Base-by-base conservation (phyloP, 2,113 vertebrate species). In the Halcyon senegalensis region DNA sequence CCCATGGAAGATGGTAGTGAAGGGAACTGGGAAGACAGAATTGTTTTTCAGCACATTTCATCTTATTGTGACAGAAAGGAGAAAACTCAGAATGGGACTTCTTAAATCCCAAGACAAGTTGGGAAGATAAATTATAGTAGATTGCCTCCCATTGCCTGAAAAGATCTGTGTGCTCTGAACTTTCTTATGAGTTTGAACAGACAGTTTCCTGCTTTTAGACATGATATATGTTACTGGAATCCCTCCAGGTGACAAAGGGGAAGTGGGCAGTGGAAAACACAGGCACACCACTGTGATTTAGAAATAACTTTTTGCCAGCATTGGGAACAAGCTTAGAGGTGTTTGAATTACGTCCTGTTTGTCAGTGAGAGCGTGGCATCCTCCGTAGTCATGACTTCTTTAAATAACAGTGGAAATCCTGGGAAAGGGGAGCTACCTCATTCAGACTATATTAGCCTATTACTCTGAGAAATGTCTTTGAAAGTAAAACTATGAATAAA, bases 401-500 rank as follows among this genome's bases (percentile, higher is more conserved):
- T 73, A 84, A 87, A 94, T 43, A 66, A 46, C 37, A 67, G 13
- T 46, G 28, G 44, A 81, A 90, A 87, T 85, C 53, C 50, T 91
- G 68, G 78, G 72, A 86, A 90, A 69, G 46, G 50, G 76, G n/a
- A 20, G 21, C 25, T 90, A 20, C 37, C 35, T 88, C 35, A 6
- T 87, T 91, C 86, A 31, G 70, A 6, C 53, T 77, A 0, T 77
- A 56, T 64, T 78, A 64, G 13, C 50, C 35, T 55, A 12, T 58
- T 68, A 37, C 13, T 64, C 37, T 43, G 27, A 3, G 9, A 74
- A 85, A 41, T 4, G 2, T 33, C 58, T 93, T 93, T 88, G 50
- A 89, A 70, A 78, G 16, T 75, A 84, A 81, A 86, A 91, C 25
- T 88, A 90, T 16, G 70, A 92, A 86, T 75, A 80, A 96, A 92